Evolutionary conservation across 2,113 vertebrate species (phyloP), one percentile per base, ranked within the genome.

Genomic region (Thomomys bottae): DNA sequence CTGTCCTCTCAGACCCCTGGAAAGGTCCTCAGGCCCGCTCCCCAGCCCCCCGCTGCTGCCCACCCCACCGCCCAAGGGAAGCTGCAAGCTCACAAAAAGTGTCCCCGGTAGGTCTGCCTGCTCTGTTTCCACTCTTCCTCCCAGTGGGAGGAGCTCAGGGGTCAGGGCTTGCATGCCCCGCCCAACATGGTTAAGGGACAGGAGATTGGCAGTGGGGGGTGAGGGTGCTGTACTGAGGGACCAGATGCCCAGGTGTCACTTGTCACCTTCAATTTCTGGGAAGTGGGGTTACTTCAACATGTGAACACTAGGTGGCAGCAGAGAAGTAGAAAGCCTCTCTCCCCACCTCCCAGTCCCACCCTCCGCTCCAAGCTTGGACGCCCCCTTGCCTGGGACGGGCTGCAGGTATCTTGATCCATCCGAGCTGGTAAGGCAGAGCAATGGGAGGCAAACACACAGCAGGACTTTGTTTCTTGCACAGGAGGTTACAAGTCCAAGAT

Each of bases 1-100:
- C 24, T 97, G 97, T 61, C 97, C 97, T 54, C 96, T 96, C 87
- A 96, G 97, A 88, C 83, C 95, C 92, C 89, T 93, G 83, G 98
- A 98, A 75, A 97, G 97, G 93, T 93, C 96, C 42, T 11, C 89
- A 91, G 96, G 97, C 70, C 97, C 97, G 96, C 97, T 98, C 84
- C 97, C 97, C 88, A 98, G 98, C 86, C 97, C 98, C 67, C 97
- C 97, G 0, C 85, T 96, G 93, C 96, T 98, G 95, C 98, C 98
- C 90, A 96, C 97, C 57, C 97, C 97, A 0, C 98, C 96, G 4
- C 97, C 98, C 71, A 98, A 98, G 97, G 94, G 96, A 64, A 95
- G 95, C 83, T 95, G 96, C 96, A 98, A 97, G 96, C 86, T 96
- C 90, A 94, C 96, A 23, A 98, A 97, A 92, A 96, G 61, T 0